Percentiles rank a stretch among this genome's conserved stretches.
These are phyloP conservation scores for Nysson spinosus DNA, from an alignment of 2,888 invertebrate species.

Conservation along the genomic window DNA sequence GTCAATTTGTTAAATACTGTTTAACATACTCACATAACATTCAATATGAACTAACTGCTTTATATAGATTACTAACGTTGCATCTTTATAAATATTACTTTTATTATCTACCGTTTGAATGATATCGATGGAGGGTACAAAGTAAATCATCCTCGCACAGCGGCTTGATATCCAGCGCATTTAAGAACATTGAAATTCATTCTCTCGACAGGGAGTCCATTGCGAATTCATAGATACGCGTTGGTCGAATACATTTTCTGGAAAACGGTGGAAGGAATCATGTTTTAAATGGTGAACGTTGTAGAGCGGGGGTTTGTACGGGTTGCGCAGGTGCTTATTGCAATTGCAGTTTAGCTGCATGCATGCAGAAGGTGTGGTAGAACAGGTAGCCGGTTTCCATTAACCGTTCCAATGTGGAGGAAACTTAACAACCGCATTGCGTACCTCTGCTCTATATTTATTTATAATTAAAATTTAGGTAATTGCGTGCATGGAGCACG, in stretches of 20 bases:
- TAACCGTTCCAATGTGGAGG: conserved; percentile 36
- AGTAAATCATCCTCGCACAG: no score
- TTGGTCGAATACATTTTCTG: conserved; percentile 10
- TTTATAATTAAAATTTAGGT: conserved; percentile 34
- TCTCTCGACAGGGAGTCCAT: no score
- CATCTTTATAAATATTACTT: no score
- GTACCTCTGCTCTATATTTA: conserved; percentile 28
- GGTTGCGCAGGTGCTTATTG: conserved; percentile 28
- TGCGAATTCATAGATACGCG: no score
- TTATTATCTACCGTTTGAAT: no score
- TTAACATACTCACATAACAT: no score
- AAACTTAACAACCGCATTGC: conserved; percentile 32
- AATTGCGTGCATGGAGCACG: conserved; percentile 15
- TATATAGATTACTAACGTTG: no score
- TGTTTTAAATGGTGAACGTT: conserved; percentile 23
- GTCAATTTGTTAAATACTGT: no score
- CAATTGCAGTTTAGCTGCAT: conserved; percentile 31
- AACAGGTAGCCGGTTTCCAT: conserved; percentile 22
- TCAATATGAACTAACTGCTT: no score
- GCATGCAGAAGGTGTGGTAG: conserved; percentile 19
- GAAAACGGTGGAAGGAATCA: conserved; percentile 11
- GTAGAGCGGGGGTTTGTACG: conserved; percentile 3
- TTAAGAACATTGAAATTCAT: no score
- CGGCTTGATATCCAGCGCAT: no score
- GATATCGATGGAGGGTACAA: no score